Percentiles rank a stretch among this genome's conserved stretches.
Evolutionary conservation across 2,113 vertebrate genomes (phyloP).

Genomic region (Centropristis striata): DNA sequence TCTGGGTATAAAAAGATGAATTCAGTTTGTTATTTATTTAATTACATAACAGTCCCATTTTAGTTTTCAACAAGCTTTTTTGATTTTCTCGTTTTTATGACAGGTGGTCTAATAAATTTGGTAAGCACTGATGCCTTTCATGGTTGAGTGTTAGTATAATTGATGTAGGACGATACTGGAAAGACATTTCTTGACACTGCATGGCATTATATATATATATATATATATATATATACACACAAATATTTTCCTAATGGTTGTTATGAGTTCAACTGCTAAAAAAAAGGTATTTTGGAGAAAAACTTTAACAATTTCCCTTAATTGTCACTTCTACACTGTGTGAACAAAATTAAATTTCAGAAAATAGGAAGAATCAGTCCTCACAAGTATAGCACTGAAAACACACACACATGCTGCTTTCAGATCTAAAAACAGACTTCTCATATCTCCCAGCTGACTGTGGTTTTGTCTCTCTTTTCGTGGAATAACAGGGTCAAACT

Average conservation of each 20-base stretch:
- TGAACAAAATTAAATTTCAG: constrained; percentile 15
- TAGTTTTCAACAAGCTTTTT: too few species aligned
- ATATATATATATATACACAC: too few species aligned
- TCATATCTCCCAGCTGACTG: background rate
- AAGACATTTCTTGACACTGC: too few species aligned
- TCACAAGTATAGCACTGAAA: background rate
- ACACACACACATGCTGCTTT: background rate
- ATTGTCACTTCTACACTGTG: background rate
- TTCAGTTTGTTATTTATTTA: too few species aligned
- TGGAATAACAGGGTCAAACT: constrained; percentile 46
- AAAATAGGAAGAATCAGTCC: background rate
- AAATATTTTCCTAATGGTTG: background rate
- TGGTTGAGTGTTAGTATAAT: background rate
- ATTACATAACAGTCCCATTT: too few species aligned
- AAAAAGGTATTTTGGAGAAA: background rate
- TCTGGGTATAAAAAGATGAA: too few species aligned
- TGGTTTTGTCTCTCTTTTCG: constrained; percentile 9
- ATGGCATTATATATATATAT: too few species aligned
- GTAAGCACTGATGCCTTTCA: too few species aligned
- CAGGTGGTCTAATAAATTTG: too few species aligned
- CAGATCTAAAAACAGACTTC: background rate
- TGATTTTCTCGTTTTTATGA: too few species aligned
- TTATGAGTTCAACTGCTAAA: background rate
- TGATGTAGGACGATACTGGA: background rate
- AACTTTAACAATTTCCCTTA: background rate